Conservation (phyloP, 2,797 vertebrate genomes). For the Chromis chromis region DNA sequence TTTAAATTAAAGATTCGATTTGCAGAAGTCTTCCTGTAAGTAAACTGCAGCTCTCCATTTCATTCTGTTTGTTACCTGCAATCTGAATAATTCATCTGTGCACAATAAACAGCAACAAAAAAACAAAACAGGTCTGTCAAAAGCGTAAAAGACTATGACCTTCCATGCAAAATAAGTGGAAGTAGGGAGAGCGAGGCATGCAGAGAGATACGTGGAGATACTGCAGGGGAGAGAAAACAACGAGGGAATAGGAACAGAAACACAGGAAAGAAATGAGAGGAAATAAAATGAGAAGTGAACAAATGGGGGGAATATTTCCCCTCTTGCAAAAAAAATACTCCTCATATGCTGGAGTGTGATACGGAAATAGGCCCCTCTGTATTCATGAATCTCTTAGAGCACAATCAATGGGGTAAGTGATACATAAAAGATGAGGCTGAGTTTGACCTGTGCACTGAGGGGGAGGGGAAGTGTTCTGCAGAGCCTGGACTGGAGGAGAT, state of each 20-base stretch:
- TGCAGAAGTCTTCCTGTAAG: slow-evolving; percentile 40
- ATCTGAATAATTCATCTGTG: slow-evolving; percentile 70
- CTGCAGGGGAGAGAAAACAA: too few species aligned
- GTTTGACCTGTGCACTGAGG: slow-evolving; percentile 67
- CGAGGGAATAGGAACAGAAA: slow-evolving; percentile 12
- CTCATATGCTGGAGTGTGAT: slow-evolving; percentile 60
- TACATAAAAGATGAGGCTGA: slow-evolving; percentile 78
- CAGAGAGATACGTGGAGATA: slow-evolving; percentile 16
- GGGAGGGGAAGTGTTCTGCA: slow-evolving; percentile 47
- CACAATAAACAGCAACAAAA: slow-evolving; percentile 45
- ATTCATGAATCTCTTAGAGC: slow-evolving; percentile 68
- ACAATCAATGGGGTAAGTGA: slow-evolving; percentile 73
- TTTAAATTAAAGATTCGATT: slow-evolving; percentile 17
- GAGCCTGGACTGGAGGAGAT: slow-evolving; percentile 56
- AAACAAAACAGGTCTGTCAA: slow-evolving; percentile 24
- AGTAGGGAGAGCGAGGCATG: slow-evolving; percentile 23
- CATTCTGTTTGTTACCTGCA: slow-evolving; percentile 43
- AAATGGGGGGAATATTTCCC: slow-evolving; percentile 15
- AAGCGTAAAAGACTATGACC: slow-evolving; percentile 62
- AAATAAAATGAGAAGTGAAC: slow-evolving; percentile 37
- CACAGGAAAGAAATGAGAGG: slow-evolving; percentile 30
- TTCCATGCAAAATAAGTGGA: slow-evolving; percentile 49
- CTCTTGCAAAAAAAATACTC: not conserved
- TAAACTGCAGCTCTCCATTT: slow-evolving; percentile 51
- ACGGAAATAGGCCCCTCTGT: slow-evolving; percentile 62